A percentile compares a stretch with the other conserved stretches of the same genome.
These are phyloP conservation scores for Colius striatus DNA, from an alignment of 2,113 vertebrate genomes.

Conservation along the genomic window DNA sequence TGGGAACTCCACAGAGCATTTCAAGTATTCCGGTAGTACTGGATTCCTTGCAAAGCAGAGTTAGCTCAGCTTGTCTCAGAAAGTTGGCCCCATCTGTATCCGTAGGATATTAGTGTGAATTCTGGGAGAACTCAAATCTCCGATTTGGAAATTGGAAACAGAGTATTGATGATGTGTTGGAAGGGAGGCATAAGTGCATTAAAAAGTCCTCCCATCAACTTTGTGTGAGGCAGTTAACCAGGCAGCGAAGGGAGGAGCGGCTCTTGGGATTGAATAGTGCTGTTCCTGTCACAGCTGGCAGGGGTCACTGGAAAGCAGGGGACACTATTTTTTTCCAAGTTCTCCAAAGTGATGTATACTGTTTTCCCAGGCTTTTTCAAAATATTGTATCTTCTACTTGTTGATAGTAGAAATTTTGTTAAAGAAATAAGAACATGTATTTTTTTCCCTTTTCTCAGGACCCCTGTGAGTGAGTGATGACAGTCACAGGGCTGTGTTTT, in stretches of 20 bases:
- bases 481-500: not conserved
- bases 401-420: not conserved
- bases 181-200: not conserved
- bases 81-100: not conserved
- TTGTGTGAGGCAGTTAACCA: not conserved
- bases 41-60: not conserved
- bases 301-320: slow-evolving; percentile 57
- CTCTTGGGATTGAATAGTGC: not conserved
- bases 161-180: not conserved
- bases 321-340: not conserved
- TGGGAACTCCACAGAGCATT: not conserved
- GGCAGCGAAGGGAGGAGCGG: rapidly evolving
- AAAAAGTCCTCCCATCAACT: not conserved
- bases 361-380: not conserved
- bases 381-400: not conserved
- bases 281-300: slow-evolving; percentile 56
- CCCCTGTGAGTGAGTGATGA: not conserved
- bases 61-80: not conserved
- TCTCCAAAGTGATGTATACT: not conserved
- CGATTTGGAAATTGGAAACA: not conserved
- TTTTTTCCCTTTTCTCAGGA: not conserved
- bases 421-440: not conserved
- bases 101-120: not conserved
- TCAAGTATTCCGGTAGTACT: not conserved
- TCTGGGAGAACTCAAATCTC: not conserved